Evolutionary conservation across 2,113 vertebrate genomes (phyloP).

Genomic region (Naja naja): DNA sequence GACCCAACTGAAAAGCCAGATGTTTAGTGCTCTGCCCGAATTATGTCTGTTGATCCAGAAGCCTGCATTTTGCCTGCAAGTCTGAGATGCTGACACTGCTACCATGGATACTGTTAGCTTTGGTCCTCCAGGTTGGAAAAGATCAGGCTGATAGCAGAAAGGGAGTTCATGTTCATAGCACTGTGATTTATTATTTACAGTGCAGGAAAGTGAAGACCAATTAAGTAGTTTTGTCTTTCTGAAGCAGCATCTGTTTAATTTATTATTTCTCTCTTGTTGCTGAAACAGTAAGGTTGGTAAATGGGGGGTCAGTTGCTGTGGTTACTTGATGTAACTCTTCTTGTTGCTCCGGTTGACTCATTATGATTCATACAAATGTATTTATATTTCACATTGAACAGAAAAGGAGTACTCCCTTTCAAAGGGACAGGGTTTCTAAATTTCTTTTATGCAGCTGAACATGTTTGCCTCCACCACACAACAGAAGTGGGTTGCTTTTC

Average conservation of each 20-base stretch:
- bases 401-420: neutral
- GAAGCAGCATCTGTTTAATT: neutral
- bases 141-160: constrained; percentile 9
- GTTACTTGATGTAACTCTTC: constrained; percentile 3
- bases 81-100: neutral
- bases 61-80: neutral
- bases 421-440: neutral
- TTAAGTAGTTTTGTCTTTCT: constrained; percentile 16
- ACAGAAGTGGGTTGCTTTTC: neutral
- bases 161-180: neutral
- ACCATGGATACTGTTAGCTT: constrained; percentile 18
- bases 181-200: constrained; percentile 28
- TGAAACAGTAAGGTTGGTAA: constrained; percentile 16
- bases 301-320: constrained; percentile 27
- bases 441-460: neutral
- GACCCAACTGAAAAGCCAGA: neutral
- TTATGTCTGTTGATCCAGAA: neutral
- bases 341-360: neutral
- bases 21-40: neutral
- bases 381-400: neutral
- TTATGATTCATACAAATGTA: neutral
- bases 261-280: constrained; percentile 17
- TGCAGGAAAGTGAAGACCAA: constrained; percentile 9
- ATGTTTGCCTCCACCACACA: neutral
- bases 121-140: neutral